These are phyloP conservation scores for Orchestia grillus DNA, from an alignment of 1,140 invertebrate genomes.

Conservation along the genomic window DNA sequence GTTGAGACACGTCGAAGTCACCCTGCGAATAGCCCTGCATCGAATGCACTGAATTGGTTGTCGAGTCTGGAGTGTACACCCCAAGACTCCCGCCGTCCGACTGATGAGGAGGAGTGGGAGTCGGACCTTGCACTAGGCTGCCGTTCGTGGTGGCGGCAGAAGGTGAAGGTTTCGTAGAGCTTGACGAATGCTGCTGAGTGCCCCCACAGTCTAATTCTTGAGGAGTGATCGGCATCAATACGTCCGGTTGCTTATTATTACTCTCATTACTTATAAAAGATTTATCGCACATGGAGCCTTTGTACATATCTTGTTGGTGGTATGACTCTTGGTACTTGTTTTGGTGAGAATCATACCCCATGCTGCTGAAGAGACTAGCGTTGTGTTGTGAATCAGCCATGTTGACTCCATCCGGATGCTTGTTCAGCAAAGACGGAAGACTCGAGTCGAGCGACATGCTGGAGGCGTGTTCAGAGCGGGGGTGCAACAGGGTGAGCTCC, in stretches of 20 bases:
- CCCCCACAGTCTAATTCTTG: constrained; percentile 4
- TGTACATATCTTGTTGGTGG: constrained; percentile 38
- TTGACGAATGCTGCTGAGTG: background rate
- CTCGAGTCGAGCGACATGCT: constrained; percentile 32
- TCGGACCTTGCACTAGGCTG: constrained; percentile 64
- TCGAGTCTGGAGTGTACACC: constrained; percentile 86
- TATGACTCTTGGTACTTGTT: constrained; percentile 34
- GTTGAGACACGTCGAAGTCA: constrained; percentile 85
- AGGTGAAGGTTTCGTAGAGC: constrained; percentile 57
- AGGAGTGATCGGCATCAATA: constrained; percentile 5
- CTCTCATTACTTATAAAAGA: background rate
- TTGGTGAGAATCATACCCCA: constrained; percentile 31
- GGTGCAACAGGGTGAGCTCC: constrained; percentile 19
- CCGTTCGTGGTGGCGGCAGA: constrained; percentile 64
- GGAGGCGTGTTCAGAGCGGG: constrained; percentile 1
- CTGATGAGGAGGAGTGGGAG: constrained; percentile 67
- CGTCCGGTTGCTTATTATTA: background rate
- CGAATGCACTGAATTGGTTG: constrained; percentile 86
- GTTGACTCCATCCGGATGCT: background rate
- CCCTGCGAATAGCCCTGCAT: constrained; percentile 81
- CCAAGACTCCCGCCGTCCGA: constrained; percentile 74
- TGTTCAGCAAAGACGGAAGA: background rate
- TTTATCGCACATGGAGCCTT: background rate
- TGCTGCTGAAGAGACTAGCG: background rate
- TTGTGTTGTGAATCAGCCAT: constrained; percentile 14